These are phyloP conservation scores for Hippocampus mohnikei DNA, from an alignment of 2,113 vertebrate genomes.

Conservation along the genomic window DNA sequence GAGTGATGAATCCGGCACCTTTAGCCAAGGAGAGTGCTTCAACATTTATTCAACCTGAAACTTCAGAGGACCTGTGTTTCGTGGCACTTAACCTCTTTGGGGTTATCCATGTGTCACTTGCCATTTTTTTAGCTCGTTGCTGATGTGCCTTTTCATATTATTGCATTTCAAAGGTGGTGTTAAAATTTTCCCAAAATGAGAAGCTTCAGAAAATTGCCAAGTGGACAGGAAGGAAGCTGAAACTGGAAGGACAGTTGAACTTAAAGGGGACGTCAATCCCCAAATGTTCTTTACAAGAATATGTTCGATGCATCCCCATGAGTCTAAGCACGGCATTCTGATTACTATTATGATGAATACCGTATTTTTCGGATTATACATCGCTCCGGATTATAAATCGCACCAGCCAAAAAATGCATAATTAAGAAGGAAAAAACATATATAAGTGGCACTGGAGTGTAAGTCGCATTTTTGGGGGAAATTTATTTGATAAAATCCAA, in stretches of 20 bases:
- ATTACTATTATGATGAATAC: too few species aligned
- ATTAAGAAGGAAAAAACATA: too few species aligned
- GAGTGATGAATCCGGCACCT: neutral
- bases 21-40: neutral
- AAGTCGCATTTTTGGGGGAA: too few species aligned
- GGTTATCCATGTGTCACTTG: neutral
- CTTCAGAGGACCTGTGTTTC: neutral
- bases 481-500: too few species aligned
- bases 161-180: neutral
- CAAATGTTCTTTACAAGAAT: too few species aligned
- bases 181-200: neutral
- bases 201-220: neutral
- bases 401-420: too few species aligned
- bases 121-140: neutral
- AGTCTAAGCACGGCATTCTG: too few species aligned
- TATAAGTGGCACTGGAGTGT: too few species aligned
- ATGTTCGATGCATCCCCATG: too few species aligned
- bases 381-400: too few species aligned
- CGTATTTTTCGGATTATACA: too few species aligned
- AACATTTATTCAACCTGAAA: neutral
- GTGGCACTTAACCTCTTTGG: neutral
- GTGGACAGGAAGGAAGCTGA: neutral
- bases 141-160: neutral
- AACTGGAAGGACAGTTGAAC: neutral
- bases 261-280: neutral